Percentiles rank a stretch among this genome's conserved stretches.
Conservation (phyloP, 2,797 vertebrate genomes). For the Cossypha caffra region DNA sequence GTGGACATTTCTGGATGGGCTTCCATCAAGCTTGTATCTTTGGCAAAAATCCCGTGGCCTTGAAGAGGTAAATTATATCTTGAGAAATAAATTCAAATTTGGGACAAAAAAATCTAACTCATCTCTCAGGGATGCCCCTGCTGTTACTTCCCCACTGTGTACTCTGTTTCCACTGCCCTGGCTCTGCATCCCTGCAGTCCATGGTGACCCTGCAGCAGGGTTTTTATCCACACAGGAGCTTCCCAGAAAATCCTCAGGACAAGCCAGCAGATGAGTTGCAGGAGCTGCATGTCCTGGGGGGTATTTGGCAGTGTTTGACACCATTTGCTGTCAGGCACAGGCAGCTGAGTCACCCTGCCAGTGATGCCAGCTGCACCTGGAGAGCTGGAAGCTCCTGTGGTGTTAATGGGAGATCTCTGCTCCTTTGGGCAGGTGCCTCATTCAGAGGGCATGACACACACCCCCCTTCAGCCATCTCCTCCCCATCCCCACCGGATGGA, state of each 20-base stretch:
- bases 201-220: background rate
- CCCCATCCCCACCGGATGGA: background rate
- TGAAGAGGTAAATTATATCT: background rate
- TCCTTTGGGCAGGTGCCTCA: background rate
- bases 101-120: background rate
- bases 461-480: background rate
- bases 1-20: background rate
- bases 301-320: background rate
- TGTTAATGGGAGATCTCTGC: background rate
- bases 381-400: background rate
- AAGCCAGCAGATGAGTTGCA: background rate
- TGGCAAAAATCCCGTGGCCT: background rate
- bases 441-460: background rate
- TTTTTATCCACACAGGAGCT: background rate
- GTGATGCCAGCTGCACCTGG: background rate
- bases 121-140: fast-evolving
- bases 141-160: fast-evolving
- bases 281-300: background rate
- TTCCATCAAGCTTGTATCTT: background rate
- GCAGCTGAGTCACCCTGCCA: background rate
- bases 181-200: background rate
- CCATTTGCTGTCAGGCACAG: background rate
- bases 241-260: background rate
- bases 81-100: background rate
- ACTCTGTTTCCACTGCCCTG: background rate